These are phyloP conservation scores for Tachysurus fulvidraco DNA, from an alignment of 2,113 vertebrate species.

Conservation along the genomic window DNA sequence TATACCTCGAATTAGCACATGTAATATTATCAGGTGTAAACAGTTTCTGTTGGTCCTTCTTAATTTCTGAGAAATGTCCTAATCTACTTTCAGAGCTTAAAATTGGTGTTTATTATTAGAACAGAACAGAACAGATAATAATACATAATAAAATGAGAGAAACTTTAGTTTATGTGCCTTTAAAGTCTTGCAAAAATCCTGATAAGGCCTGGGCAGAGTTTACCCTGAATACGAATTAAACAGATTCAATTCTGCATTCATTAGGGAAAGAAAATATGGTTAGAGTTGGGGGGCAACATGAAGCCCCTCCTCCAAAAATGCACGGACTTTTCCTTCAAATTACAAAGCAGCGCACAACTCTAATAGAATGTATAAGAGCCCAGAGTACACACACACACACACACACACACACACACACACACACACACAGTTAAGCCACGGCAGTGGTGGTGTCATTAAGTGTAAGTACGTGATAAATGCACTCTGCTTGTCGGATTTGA, in stretches of 20 bases:
- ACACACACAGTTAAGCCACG: constrained; percentile 54
- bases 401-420: not conserved
- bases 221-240: not conserved
- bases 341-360: constrained; percentile 44
- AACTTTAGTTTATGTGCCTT: not conserved
- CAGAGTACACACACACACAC: constrained; percentile 13
- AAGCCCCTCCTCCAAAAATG: not conserved
- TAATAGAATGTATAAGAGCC: constrained; percentile 50
- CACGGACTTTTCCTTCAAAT: not conserved
- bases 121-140: not conserved
- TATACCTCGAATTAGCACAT: too few relatives aligned
- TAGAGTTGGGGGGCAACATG: not conserved
- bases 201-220: not conserved
- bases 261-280: not conserved
- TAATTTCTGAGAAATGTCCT: not conserved
- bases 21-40: too few relatives aligned
- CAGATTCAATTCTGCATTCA: not conserved
- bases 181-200: not conserved
- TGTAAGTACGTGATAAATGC: constrained; percentile 72
- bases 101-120: not conserved
- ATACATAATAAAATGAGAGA: not conserved
- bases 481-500: constrained; percentile 73
- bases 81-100: not conserved
- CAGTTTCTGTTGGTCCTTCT: not conserved
- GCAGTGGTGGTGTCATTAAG: constrained; percentile 66